A percentile compares a stretch with the other conserved stretches of the same genome.
These are phyloP conservation scores for Spodoptera frugiperda DNA, from an alignment of 1,140 invertebrate species.

Conservation along the genomic window DNA sequence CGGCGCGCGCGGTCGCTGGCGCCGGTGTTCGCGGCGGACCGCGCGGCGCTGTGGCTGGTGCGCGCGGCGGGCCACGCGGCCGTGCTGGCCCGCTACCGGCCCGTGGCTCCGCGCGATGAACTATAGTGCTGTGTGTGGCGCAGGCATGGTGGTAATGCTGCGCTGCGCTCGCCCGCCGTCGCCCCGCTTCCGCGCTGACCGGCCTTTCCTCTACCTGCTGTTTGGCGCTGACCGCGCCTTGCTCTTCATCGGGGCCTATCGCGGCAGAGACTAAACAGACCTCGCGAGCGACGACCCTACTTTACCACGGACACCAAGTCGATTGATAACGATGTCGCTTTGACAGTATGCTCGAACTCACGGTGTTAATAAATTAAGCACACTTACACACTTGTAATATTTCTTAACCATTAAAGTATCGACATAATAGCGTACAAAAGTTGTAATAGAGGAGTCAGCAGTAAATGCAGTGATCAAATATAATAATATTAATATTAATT, in stretches of 20 bases:
- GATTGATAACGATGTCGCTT: background rate
- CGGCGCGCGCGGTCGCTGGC: conserved; percentile 61
- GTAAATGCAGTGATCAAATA: no score
- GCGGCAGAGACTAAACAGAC: conserved; percentile 43
- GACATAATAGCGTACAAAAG: no score
- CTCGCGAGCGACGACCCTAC: background rate
- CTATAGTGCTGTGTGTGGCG: conserved; percentile 63
- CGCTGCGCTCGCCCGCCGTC: conserved; percentile 63
- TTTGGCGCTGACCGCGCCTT: conserved; percentile 51
- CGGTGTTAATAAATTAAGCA: no score
- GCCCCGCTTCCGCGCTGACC: conserved; percentile 66
- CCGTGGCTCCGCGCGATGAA: conserved; percentile 54
- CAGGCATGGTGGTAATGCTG: conserved; percentile 79
- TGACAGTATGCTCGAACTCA: background rate
- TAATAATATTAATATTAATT: no score
- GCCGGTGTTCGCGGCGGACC: conserved; percentile 60
- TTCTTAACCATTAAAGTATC: no score
- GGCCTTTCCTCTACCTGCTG: conserved; percentile 72
- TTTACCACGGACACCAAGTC: background rate
- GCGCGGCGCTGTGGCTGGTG: conserved; percentile 69
- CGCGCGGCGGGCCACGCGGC: conserved; percentile 51
- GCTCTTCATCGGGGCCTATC: conserved; percentile 59
- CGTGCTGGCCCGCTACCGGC: conserved; percentile 53
- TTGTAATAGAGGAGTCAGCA: no score
- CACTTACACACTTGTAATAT: no score